These are phyloP conservation scores for Trigoniulus corallinus DNA, from an alignment of 1,140 invertebrate genomes.

Conservation along the genomic window DNA sequence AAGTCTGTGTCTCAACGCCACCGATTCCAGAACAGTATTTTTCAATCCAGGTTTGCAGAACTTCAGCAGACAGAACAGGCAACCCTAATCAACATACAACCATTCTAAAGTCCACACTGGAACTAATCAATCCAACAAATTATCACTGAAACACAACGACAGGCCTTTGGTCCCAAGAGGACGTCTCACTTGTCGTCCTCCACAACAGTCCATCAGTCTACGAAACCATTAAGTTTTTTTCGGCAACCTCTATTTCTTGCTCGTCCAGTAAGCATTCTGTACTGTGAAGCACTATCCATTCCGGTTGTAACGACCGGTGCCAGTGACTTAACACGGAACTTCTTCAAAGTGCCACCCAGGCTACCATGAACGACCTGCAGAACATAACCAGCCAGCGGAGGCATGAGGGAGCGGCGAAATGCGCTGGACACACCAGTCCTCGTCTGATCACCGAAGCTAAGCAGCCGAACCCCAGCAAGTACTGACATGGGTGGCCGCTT, in stretches of 20 bases:
- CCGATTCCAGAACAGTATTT: neutral
- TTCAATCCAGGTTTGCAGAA: neutral
- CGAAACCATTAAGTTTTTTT: slow-evolving; percentile 19
- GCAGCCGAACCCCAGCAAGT: too few species aligned
- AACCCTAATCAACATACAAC: neutral
- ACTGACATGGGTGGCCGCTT: too few species aligned
- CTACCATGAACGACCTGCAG: too few species aligned
- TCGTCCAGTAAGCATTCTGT: slow-evolving; percentile 22
- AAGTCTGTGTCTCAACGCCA: neutral
- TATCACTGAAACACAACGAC: too few species aligned
- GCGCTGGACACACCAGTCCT: too few species aligned
- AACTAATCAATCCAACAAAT: too few species aligned
- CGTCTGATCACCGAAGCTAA: too few species aligned
- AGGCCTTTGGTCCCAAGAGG: neutral
- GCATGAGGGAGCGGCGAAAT: too few species aligned
- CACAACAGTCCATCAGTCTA: slow-evolving; percentile 22
- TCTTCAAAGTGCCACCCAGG: too few species aligned
- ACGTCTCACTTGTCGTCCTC: slow-evolving; percentile 20
- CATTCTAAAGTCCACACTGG: neutral
- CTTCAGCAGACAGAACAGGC: neutral
- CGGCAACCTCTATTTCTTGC: slow-evolving; percentile 21
- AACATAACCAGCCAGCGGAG: too few species aligned
- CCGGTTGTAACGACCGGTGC: too few species aligned
- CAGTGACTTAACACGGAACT: too few species aligned
- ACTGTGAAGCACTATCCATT: slow-evolving; percentile 22